A percentile compares a stretch with the other conserved stretches of the same genome.
Evolutionary conservation across 2,797 vertebrate genomes (phyloP).

Genomic region (Malacoraja senta): DNA sequence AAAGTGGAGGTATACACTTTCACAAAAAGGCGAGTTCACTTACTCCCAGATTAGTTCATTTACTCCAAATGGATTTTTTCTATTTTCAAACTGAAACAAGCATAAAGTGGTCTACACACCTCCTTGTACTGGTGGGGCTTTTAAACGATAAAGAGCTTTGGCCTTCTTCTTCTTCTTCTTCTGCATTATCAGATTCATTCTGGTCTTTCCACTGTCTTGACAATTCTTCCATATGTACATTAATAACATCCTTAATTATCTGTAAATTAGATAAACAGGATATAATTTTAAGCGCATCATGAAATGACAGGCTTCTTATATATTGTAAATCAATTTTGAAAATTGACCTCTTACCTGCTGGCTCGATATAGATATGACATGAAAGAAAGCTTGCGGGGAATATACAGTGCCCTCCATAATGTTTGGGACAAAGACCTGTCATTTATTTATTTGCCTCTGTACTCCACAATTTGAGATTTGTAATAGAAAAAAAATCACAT

Average conservation of each 20-base stretch:
- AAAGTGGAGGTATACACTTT: not conserved
- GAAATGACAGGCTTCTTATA: too few relatives aligned
- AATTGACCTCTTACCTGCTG: not conserved
- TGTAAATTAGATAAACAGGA: slow-evolving; percentile 46
- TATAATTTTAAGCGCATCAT: not conserved
- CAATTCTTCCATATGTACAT: slow-evolving; percentile 85
- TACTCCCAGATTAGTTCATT: not conserved
- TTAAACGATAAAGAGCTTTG: slow-evolving; percentile 48
- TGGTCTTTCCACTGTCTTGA: slow-evolving; percentile 74
- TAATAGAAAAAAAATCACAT: too few relatives aligned
- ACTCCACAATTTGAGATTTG: too few relatives aligned
- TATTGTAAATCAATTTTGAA: not conserved
- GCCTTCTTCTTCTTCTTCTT: slow-evolving; percentile 45
- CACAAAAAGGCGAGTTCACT: not conserved
- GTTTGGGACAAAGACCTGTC: too few relatives aligned
- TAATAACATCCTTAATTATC: slow-evolving; percentile 93
- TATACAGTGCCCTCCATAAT: too few relatives aligned
- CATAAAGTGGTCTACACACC: slow-evolving; percentile 45
- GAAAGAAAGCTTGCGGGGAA: too few relatives aligned
- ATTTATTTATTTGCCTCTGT: too few relatives aligned
- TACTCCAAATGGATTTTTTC: not conserved
- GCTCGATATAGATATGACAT: too few relatives aligned
- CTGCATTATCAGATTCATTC: slow-evolving; percentile 53
- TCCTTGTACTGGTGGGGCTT: slow-evolving; percentile 41
- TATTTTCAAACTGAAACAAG: not conserved